Conservation (phyloP, 2,113 vertebrate species). For the Thymallus thymallus region DNA sequence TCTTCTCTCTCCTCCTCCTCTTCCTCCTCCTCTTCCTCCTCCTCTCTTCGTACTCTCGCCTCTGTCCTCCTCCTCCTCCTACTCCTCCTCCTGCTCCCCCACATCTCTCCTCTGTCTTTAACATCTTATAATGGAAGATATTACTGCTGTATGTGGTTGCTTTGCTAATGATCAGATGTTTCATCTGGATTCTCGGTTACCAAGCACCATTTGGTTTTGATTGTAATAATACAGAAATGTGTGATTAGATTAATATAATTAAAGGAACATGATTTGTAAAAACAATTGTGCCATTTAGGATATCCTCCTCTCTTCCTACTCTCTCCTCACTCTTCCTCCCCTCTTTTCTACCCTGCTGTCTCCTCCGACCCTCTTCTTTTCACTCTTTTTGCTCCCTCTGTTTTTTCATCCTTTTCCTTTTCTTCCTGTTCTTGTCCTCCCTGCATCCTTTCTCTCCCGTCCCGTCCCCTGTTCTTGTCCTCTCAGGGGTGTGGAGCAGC, state of each 20-base stretch:
- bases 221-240: background rate
- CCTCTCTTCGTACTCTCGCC: too few species aligned
- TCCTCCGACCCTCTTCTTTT: background rate
- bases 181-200: background rate
- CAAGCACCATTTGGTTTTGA: background rate
- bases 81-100: background rate
- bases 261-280: background rate
- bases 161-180: background rate
- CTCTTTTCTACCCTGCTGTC: background rate
- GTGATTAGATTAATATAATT: background rate
- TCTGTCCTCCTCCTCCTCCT: background rate
- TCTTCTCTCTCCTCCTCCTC: background rate
- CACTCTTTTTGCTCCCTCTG: background rate
- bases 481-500: slow-evolving; percentile 43
- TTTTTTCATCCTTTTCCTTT: slow-evolving; percentile 1
- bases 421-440: background rate
- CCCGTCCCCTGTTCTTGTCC: slow-evolving; percentile 22
- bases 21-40: background rate
- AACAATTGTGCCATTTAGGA: background rate
- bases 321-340: background rate
- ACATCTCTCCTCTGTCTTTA: background rate
- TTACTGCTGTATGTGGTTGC: background rate
- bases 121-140: slow-evolving; percentile 10
- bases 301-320: background rate
- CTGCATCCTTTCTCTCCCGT: background rate